phyloP scores from a whole-genome alignment of 2,113 vertebrate species.

The Phocoena sinus region DNA sequence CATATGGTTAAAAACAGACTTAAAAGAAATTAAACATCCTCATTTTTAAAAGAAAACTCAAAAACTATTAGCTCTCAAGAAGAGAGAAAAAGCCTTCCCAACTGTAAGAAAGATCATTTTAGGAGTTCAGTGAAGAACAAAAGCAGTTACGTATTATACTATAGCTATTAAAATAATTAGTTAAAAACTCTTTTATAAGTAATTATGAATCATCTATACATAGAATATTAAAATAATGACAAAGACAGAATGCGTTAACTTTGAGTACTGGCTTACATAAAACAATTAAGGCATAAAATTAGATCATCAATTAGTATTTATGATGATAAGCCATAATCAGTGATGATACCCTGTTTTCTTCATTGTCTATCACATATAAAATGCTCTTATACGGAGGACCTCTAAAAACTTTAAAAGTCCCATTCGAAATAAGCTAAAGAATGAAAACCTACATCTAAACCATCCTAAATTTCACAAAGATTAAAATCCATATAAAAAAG shows the following conservation, averaged over 20 bases:
- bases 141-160: too few relatives aligned
- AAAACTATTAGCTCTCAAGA: neutral
- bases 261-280: neutral
- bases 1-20: neutral
- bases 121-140: neutral
- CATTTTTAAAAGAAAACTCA: neutral
- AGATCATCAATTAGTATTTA: neutral
- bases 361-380: neutral
- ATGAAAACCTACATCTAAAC: neutral
- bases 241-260: neutral
- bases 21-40: neutral
- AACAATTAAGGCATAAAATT: conserved; percentile 9
- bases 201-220: neutral
- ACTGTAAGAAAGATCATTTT: neutral
- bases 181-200: neutral
- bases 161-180: neutral
- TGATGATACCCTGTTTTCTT: neutral
- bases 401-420: neutral
- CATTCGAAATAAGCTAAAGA: neutral
- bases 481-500: neutral
- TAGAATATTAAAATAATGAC: neutral
- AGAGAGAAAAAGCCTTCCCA: neutral
- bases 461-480: neutral
- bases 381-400: neutral
- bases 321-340: neutral